Evolutionary conservation across 2,888 invertebrate genomes (phyloP), one percentile per base, ranked within the genome.

Genomic region (Tupiocoris notatus): DNA sequence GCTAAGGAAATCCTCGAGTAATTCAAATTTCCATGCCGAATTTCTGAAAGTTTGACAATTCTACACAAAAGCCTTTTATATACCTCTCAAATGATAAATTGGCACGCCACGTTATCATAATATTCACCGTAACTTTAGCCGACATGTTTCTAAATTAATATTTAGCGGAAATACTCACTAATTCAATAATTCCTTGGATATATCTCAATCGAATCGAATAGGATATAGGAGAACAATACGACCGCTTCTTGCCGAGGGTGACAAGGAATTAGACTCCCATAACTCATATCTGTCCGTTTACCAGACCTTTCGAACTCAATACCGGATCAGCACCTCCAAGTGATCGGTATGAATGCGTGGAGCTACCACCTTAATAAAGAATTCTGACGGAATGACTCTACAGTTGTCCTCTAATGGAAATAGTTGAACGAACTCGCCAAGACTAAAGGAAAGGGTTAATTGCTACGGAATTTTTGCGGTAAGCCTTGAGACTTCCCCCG

Each of bases 351-450:
- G 39, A 39, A 39, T 7, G 39, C 39, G 39, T 39, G 39, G 39
- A 39, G 12, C 39, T 39, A 59, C 22, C 73, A 70, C 75, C 75
- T 75, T 66, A 75, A 75, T 75, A 75, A 75, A 75, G 75, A 75
- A 75, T 75, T 75, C 75, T 75, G 65, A 75, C 59, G 59, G 66
- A 75, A 56, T 75, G 59, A 75, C 75, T 75, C 75, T 75, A 75
- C 75, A 75, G 76, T 76, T 76, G 76, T 76, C 76, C 68, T 65
- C 65, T 76, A 76, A 76, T 76, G 67, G 76, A 76, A 76, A 76
- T 76, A 76, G 76, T 76, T 76, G 76, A 68, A 75, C 66, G 76
- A 39, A 25, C 73, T 63, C 56, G 20, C 67, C 67, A 57, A 57
- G 58, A 39, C 39, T 16, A 20, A 57, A n/a, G n/a, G n/a, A n/a